Conservation (phyloP, 2,888 invertebrate genomes). For the Aspidiotus rigidus region DNA sequence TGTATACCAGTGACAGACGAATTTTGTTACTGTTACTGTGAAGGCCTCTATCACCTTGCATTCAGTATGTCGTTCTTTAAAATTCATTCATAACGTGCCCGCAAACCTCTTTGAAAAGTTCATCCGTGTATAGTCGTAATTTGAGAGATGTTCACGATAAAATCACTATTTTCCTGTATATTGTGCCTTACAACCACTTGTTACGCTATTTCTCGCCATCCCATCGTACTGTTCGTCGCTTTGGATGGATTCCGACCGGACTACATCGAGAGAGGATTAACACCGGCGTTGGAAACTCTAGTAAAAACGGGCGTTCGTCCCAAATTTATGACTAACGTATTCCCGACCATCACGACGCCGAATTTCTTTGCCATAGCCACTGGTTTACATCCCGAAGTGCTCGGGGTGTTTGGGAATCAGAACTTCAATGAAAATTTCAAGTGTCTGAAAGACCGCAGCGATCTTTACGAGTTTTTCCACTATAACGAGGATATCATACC, state of each 20-base stretch:
- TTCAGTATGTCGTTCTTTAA: no score
- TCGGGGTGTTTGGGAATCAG: constrained; percentile 57
- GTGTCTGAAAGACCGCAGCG: constrained; percentile 35
- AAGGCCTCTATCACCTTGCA: no score
- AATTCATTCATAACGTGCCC: no score
- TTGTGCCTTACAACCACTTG: no score
- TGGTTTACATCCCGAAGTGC: constrained; percentile 56
- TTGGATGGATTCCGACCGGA: constrained; percentile 57
- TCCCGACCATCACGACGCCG: constrained; percentile 63
- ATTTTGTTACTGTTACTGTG: no score
- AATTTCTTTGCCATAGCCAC: constrained; percentile 65
- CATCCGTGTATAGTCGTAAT: no score
- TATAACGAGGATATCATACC: constrained; percentile 50
- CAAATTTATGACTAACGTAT: constrained; percentile 53
- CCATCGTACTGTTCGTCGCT: constrained; percentile 53
- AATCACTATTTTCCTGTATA: no score
- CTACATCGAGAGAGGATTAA: constrained; percentile 40
- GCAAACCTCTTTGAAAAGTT: no score
- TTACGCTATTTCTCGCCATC: constrained; percentile 40
- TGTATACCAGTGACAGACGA: no score
- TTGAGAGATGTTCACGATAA: no score
- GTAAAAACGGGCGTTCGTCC: constrained; percentile 50
- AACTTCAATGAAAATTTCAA: constrained; percentile 48
- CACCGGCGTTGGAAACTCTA: constrained; percentile 52
- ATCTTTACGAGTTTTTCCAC: constrained; percentile 47